Evolutionary conservation across 2,888 invertebrate species (phyloP), one percentile per base, ranked within the genome.

Genomic region (Drosophila conformis): DNA sequence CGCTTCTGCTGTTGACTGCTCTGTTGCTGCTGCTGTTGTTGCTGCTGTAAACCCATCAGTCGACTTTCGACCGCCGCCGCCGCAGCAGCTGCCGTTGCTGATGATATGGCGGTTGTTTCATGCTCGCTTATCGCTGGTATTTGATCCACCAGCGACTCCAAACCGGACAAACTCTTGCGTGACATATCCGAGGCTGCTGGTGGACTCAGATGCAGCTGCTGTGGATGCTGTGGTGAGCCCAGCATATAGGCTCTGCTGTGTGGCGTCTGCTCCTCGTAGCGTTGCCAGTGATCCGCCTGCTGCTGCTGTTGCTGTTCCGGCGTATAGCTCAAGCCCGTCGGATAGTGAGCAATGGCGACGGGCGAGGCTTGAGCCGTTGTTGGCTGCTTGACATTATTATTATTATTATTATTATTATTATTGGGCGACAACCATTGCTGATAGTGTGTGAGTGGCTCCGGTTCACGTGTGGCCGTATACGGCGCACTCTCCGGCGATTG

Each of bases 121-220:
- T 96, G 96, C 87, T 97, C 97, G 65, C 96, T 96, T 93, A 97
- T 96, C 87, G 97, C 96, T 59, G 97, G 98, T 93, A 98, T 98
- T 94, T 98, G 98, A 94, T 98, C 97, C 77, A 98, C 97, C 56
- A 98, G 94, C 49, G 97, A 97, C 93, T 98, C 97, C 54, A 98
- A 94, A 27, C 97, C 98, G 25, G 97, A 97, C 56, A 97, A 94
- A 85, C 97, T 97, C 92, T 97, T 97, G 35, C 97, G 96, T n/a
- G 97, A 95, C 40, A 97, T 96, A 93, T 97, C 97, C 10, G 88
- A 71, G 1, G 64, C 49, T n/a, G 69, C 68, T 21, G 73, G 77
- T 13, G 76, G 80, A 40, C 65, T 82, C 6, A 78, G 27, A 54
- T 25, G 69, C 11, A 54, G 25, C 15, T 54, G 90, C 15, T 92